A percentile compares a stretch with the other conserved stretches of the same genome.
Evolutionary conservation across 2,888 invertebrate genomes (phyloP).

Genomic region (Xestia rhomboidea): DNA sequence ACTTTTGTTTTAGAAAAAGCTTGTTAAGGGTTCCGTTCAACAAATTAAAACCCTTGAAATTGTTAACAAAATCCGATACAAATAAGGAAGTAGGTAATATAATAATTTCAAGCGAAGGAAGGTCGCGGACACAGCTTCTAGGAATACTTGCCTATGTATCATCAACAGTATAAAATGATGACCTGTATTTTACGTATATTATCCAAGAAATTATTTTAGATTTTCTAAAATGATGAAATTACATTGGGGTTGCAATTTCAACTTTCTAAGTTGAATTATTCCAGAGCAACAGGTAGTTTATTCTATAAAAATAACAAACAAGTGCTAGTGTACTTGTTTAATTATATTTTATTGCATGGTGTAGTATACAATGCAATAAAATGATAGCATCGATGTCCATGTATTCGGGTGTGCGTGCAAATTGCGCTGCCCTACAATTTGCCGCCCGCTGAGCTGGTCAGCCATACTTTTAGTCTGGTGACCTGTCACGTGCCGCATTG

Average conservation of each 20-base stretch:
- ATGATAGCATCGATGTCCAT: conserved; percentile 14
- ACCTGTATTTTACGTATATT: too few relatives aligned
- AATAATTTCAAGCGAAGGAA: too few relatives aligned
- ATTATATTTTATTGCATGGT: neutral
- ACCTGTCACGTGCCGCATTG: neutral
- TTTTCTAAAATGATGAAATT: neutral
- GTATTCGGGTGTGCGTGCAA: conserved; percentile 49
- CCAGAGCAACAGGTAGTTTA: neutral
- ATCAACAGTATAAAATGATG: too few relatives aligned
- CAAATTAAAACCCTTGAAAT: too few relatives aligned
- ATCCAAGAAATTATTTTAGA: too few relatives aligned
- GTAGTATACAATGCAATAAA: conserved; percentile 21
- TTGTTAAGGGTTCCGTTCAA: too few relatives aligned
- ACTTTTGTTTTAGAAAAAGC: too few relatives aligned
- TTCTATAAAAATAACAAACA: conserved; percentile 9
- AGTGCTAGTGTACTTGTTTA: neutral
- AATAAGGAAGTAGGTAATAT: too few relatives aligned
- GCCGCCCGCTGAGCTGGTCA: conserved; percentile 56
- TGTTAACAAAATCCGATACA: too few relatives aligned
- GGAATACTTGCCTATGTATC: too few relatives aligned
- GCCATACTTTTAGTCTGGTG: conserved; percentile 1
- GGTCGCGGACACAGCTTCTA: too few relatives aligned
- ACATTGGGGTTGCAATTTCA: neutral
- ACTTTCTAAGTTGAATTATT: neutral
- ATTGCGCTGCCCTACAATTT: conserved; percentile 51